These are phyloP conservation scores for Auanema freiburgensis DNA, from an alignment of 2,888 invertebrate genomes.

Conservation along the genomic window DNA sequence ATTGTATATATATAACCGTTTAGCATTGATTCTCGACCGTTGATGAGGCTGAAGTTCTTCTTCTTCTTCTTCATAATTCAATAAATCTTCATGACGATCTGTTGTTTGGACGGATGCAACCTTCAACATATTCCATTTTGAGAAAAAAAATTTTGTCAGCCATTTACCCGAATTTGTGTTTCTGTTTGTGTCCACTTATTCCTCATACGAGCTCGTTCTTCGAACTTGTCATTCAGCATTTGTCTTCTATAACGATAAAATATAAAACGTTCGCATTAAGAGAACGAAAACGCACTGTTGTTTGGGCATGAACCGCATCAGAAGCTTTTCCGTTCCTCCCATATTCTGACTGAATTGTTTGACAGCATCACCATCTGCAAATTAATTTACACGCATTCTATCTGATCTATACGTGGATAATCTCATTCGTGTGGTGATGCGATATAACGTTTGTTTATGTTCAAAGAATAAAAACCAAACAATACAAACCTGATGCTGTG, in stretches of 20 bases:
- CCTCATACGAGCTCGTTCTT: conserved; percentile 51
- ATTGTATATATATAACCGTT: conserved; percentile 59
- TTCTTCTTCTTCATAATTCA: conserved; percentile 32
- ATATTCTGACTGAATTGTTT: conserved; percentile 37
- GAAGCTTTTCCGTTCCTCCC: conserved; percentile 45
- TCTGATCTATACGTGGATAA: conserved; percentile 20
- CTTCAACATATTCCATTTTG: conserved; percentile 17
- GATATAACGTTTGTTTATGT: conserved; percentile 25
- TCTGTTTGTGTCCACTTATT: conserved; percentile 51
- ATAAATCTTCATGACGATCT: conserved; percentile 32
- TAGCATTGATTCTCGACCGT: conserved; percentile 34
- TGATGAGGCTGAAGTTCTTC: conserved; percentile 32
- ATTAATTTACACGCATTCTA: conserved; percentile 24
- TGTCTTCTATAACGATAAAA: conserved; percentile 16
- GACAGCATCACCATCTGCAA: conserved; percentile 27
- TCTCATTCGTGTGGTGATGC: conserved; percentile 16
- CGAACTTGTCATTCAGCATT: conserved; percentile 56
- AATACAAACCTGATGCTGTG: neutral
- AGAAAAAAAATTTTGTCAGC: neutral
- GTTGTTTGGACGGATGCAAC: conserved; percentile 46
- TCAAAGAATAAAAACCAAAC: conserved; percentile 23
- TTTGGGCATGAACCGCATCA: conserved; percentile 56
- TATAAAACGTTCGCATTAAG: neutral
- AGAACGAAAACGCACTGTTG: conserved; percentile 47
- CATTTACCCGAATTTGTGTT: conserved; percentile 36